A percentile compares a stretch with the other conserved stretches of the same genome.
Conservation (phyloP, 2,888 invertebrate genomes). For the Eilema griseolum region DNA sequence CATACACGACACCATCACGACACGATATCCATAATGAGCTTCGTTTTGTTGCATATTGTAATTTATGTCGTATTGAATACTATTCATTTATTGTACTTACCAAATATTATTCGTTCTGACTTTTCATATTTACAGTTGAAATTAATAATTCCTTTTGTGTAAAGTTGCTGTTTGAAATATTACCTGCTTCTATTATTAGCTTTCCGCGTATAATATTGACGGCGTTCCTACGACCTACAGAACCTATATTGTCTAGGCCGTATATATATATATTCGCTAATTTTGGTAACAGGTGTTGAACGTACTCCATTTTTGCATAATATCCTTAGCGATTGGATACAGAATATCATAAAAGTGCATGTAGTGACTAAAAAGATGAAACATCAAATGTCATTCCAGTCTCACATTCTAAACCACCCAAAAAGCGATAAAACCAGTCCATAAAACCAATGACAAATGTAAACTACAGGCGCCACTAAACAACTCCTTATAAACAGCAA, state of each 20-base stretch:
- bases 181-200: no score
- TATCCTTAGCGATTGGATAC: background rate
- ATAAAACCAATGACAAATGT: background rate
- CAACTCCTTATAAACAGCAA: conserved; percentile 6
- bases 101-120: background rate
- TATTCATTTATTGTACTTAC: background rate
- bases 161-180: background rate
- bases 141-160: background rate
- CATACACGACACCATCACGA: background rate
- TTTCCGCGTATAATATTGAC: no score
- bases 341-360: background rate
- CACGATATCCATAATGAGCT: background rate
- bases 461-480: conserved; percentile 1
- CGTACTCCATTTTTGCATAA: no score
- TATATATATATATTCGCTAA: no score
- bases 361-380: background rate
- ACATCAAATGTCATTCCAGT: background rate
- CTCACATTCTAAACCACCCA: background rate
- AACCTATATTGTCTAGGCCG: no score
- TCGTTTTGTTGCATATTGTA: background rate
- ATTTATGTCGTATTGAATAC: background rate
- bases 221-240: no score
- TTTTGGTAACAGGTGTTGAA: no score
- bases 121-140: background rate
- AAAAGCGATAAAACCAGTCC: conserved; percentile 8